phyloP scores from a whole-genome alignment of 2,888 invertebrate species.

The Plagodis pulveraria region DNA sequence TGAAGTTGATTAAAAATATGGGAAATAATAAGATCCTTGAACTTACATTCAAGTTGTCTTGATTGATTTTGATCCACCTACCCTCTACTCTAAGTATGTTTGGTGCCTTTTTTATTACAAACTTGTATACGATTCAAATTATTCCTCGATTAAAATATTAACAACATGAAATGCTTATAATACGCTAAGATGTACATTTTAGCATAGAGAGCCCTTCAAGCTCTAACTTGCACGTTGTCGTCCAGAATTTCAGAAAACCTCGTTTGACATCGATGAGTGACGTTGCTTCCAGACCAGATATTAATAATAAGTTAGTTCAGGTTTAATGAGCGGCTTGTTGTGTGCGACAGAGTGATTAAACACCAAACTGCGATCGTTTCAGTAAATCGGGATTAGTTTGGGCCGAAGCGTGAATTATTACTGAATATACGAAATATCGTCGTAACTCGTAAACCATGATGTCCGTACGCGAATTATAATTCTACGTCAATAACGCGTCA shows the following conservation, averaged over 20 bases:
- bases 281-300: constrained; percentile 17
- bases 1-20: too few relatives aligned
- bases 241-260: constrained; percentile 3
- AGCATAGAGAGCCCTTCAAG: not conserved
- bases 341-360: constrained; percentile 82
- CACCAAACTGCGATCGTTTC: constrained; percentile 74
- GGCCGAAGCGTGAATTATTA: constrained; percentile 72
- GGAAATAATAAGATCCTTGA: too few relatives aligned
- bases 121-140: too few relatives aligned
- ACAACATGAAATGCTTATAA: too few relatives aligned
- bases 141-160: too few relatives aligned
- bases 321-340: constrained; percentile 78
- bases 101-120: too few relatives aligned
- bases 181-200: too few relatives aligned
- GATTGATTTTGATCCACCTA: too few relatives aligned
- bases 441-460: constrained; percentile 46
- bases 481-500: constrained; percentile 37
- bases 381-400: constrained; percentile 76
- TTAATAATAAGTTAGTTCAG: constrained; percentile 41
- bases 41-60: too few relatives aligned
- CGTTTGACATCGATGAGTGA: constrained; percentile 15
- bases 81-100: too few relatives aligned
- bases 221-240: not conserved
- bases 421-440: constrained; percentile 25
- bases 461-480: constrained; percentile 55